A percentile compares a stretch with the other conserved stretches of the same genome.
Conservation (phyloP, 2,113 vertebrate genomes). For the Petrocephalus microphthalmus region DNA sequence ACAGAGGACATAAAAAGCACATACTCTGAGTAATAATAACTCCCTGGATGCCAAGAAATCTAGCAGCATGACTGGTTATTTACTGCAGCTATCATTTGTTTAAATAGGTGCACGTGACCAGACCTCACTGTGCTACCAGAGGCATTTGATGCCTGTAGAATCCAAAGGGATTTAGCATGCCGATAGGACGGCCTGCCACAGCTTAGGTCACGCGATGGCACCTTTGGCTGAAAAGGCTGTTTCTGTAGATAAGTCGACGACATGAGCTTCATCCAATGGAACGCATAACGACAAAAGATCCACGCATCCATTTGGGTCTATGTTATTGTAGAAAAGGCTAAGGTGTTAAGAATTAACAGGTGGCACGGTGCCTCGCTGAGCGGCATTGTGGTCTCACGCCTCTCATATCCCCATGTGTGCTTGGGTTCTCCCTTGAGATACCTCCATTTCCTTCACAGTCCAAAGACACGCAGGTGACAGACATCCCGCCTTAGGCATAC, state of each 20-base stretch:
- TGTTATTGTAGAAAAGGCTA: background rate
- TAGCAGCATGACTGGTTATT: background rate
- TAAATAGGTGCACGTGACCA: background rate
- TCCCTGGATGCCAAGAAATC: background rate
- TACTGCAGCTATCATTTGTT: background rate
- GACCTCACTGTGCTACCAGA: background rate
- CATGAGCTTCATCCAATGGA: background rate
- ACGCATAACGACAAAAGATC: background rate
- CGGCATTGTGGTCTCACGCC: background rate
- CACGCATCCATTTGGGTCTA: background rate
- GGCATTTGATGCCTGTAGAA: background rate
- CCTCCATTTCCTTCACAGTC: background rate
- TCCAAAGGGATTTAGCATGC: background rate
- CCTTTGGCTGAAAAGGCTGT: conserved; percentile 7
- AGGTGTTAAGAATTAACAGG: background rate
- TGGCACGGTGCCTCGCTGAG: background rate
- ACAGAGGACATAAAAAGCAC: background rate
- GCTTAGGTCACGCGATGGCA: background rate
- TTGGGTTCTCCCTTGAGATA: background rate
- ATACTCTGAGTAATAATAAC: background rate
- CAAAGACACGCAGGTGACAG: background rate
- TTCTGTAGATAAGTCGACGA: background rate
- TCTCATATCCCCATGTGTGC: background rate
- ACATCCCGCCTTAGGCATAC: background rate
- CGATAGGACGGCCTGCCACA: background rate